phyloP scores from a whole-genome alignment of 30 jellyfish, hydroid and myxozoan genomes.

The Aurelia coerulea region DNA sequence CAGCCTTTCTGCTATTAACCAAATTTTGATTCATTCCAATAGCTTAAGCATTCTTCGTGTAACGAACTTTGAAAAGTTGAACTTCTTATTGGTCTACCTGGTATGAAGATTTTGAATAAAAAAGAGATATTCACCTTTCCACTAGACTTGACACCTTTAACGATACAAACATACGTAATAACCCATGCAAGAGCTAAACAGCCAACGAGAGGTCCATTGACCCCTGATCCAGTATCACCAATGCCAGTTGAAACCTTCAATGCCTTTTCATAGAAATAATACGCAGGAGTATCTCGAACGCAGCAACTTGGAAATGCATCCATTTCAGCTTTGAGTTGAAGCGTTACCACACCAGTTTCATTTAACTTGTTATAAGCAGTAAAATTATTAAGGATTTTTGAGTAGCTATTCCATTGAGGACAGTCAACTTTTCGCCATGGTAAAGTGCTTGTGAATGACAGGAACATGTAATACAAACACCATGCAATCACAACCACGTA shows the following conservation, averaged over 20 bases:
- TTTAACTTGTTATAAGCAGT: too few species aligned
- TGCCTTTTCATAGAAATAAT: constrained; percentile 82
- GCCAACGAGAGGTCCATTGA: constrained; percentile 85
- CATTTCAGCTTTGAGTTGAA: background rate
- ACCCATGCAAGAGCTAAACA: constrained; percentile 91
- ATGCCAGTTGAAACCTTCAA: constrained; percentile 76
- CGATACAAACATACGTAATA: constrained; percentile 80
- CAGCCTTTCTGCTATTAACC: too few species aligned
- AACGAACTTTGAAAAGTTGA: too few species aligned
- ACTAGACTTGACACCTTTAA: constrained; percentile 92
- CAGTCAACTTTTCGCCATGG: constrained; percentile 83
- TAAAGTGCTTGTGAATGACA: constrained; percentile 69
- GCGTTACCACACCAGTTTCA: too few species aligned
- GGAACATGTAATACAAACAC: constrained; percentile 83
- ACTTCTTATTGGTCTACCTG: too few species aligned
- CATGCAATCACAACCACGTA: constrained; percentile 87
- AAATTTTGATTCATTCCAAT: too few species aligned
- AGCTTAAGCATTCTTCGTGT: too few species aligned
- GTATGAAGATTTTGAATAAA: too few species aligned
- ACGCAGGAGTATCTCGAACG: constrained; percentile 76
- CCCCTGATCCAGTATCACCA: constrained; percentile 75
- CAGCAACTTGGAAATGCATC: constrained; percentile 75
- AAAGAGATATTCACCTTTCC: constrained; percentile 73
- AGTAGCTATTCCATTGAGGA: constrained; percentile 34
- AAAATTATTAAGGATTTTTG: background rate